Percentiles rank a stretch among this genome's conserved stretches.
These are phyloP conservation scores for Pterocles burchelli DNA, from an alignment of 2,113 vertebrate species.

Conservation along the genomic window DNA sequence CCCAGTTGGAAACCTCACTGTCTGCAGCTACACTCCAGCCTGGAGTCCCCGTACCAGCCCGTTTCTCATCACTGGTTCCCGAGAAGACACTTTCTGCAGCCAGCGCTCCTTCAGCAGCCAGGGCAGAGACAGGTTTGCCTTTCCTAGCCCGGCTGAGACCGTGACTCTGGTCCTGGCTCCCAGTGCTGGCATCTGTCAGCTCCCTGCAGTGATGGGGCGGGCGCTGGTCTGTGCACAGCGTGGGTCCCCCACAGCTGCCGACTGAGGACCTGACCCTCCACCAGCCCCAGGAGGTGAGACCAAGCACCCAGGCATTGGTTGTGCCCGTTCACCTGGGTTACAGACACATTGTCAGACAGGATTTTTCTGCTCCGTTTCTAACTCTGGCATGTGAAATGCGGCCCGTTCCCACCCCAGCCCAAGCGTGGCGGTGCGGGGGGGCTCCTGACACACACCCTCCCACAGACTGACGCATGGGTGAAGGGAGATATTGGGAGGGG, in stretches of 20 bases:
- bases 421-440: rapidly evolving
- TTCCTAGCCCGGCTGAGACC: neutral
- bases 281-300: neutral
- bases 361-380: neutral
- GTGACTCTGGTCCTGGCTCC: neutral
- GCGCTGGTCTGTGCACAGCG: rapidly evolving
- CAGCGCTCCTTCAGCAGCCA: neutral
- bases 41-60: neutral
- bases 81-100: neutral
- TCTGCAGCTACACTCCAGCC: neutral
- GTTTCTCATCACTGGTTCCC: rapidly evolving
- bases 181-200: rapidly evolving
- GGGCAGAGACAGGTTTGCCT: neutral
- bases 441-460: neutral
- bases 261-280: neutral
- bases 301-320: rapidly evolving
- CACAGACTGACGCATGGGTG: neutral
- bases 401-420: rapidly evolving
- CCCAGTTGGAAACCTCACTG: neutral
- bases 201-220: neutral
- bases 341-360: rapidly evolving
- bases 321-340: neutral
- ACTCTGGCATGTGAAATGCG: neutral
- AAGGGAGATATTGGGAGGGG: neutral
- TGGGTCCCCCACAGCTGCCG: neutral